These are phyloP conservation scores for Phylloscopus whistleri DNA, from an alignment of 2,113 vertebrate genomes.

Conservation along the genomic window DNA sequence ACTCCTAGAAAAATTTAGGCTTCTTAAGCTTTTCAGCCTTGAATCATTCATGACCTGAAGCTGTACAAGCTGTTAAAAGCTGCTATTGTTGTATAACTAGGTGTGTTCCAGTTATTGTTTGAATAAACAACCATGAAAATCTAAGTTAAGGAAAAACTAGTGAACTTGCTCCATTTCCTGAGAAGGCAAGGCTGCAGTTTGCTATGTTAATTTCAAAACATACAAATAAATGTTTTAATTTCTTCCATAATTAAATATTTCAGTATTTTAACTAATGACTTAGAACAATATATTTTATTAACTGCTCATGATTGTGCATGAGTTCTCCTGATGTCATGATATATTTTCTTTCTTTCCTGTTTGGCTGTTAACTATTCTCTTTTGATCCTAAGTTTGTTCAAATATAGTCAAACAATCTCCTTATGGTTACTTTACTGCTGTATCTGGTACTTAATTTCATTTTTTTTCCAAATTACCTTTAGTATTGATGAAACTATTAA, in stretches of 20 bases:
- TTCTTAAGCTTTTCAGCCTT: neutral
- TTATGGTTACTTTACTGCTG: neutral
- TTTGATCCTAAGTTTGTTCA: neutral
- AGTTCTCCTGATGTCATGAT: neutral
- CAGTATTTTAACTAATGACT: neutral
- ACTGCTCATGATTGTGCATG: neutral
- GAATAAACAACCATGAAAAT: neutral
- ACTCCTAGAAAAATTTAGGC: neutral
- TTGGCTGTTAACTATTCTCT: neutral
- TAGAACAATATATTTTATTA: neutral
- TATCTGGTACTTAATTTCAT: neutral
- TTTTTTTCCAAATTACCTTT: neutral
- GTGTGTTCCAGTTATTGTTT: neutral
- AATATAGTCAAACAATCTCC: neutral
- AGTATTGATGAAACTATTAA: neutral
- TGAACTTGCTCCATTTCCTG: neutral
- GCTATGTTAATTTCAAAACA: neutral
- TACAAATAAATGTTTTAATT: neutral
- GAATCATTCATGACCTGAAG: neutral
- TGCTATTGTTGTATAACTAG: neutral
- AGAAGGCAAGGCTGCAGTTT: neutral
- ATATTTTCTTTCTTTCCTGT: neutral
- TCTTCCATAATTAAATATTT: neutral
- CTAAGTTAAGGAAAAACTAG: neutral
- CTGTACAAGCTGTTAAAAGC: neutral